phyloP scores from a whole-genome alignment of 2,888 invertebrate species.

The Itoplectis maculator region DNA sequence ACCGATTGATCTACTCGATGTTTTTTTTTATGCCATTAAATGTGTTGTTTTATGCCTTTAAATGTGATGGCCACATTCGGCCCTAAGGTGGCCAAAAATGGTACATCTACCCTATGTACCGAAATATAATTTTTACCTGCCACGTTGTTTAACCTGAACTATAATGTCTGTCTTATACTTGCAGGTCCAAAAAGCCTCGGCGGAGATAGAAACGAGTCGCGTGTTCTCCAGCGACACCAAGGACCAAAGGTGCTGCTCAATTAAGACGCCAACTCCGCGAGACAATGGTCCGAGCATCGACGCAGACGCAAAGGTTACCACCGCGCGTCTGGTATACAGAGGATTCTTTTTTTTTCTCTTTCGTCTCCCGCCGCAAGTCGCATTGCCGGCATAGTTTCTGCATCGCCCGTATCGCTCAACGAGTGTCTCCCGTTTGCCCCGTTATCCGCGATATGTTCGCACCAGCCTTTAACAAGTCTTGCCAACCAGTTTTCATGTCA shows the following conservation, averaged over 20 bases:
- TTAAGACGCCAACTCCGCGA: not conserved
- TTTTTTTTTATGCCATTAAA: too few relatives aligned
- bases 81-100: too few relatives aligned
- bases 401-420: not conserved
- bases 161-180: too few relatives aligned
- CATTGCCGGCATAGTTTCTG: not conserved
- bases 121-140: too few relatives aligned
- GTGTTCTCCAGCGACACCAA: not conserved
- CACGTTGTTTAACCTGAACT: too few relatives aligned
- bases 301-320: not conserved
- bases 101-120: too few relatives aligned
- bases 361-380: not conserved
- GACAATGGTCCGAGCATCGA: constrained; percentile 1
- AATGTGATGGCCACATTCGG: too few relatives aligned
- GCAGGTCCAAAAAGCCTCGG: not conserved
- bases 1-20: too few relatives aligned
- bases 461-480: constrained; percentile 31
- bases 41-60: too few relatives aligned
- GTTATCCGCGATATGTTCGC: constrained; percentile 45
- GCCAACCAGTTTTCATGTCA: constrained; percentile 59
- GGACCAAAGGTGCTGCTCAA: not conserved
- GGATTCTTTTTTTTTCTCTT: constrained; percentile 1
- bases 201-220: not conserved
- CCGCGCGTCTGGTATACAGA: constrained; percentile 3
- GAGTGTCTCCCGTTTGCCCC: constrained; percentile 28